A percentile compares a stretch with the other conserved stretches of the same genome.
These are phyloP conservation scores for Hydractinia symbiolongicarpus DNA, from an alignment of 30 jellyfish, hydroid and myxozoan species.

Conservation along the genomic window DNA sequence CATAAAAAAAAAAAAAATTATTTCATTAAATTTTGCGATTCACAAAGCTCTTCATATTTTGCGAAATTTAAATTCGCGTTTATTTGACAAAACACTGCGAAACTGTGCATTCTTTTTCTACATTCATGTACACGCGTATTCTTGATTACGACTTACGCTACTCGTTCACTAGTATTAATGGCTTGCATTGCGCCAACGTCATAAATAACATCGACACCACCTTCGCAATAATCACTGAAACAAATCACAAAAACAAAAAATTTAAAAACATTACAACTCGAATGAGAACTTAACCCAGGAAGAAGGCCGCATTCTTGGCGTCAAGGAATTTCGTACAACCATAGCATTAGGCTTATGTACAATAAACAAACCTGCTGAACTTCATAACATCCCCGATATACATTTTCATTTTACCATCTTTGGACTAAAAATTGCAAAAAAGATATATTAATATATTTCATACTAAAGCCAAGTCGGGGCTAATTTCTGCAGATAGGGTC, in stretches of 20 bases:
- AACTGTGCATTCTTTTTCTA: no score
- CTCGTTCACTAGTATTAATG: neutral
- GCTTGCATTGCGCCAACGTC: slow-evolving; percentile 4
- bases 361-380: neutral
- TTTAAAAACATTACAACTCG: neutral
- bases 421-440: neutral
- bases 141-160: neutral
- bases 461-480: no score
- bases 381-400: slow-evolving; percentile 1
- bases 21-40: neutral
- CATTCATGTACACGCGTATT: neutral
- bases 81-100: no score
- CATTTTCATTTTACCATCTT: neutral
- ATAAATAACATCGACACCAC: neutral
- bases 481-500: no score
- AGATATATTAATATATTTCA: no score
- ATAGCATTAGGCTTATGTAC: neutral
- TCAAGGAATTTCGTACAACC: no score
- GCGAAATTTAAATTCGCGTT: no score
- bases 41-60: neutral
- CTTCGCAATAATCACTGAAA: neutral
- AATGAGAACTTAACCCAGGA: no score
- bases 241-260: neutral
- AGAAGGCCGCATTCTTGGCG: no score
- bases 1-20: neutral